A percentile compares a stretch with the other conserved stretches of the same genome.
Conservation (phyloP, 2,888 invertebrate species). For the Rhyacophila evoluta region DNA sequence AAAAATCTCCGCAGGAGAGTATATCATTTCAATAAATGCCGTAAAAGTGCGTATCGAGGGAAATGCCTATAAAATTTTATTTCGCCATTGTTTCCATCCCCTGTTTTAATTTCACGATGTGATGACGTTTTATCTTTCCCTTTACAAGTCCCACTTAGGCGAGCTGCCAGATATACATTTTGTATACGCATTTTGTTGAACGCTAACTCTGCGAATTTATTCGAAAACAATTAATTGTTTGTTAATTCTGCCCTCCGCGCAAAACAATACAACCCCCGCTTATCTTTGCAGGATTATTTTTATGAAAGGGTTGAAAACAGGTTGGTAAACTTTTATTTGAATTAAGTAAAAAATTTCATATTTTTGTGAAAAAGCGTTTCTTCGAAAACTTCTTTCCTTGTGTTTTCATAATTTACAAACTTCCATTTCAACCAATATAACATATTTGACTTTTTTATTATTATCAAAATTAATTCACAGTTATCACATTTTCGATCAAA, state of each 20-base stretch:
- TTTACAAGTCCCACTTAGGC: conserved; percentile 19
- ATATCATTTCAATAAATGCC: neutral
- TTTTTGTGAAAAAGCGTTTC: no score
- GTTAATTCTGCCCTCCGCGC: conserved; percentile 17
- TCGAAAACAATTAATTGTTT: conserved; percentile 24
- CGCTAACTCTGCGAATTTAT: conserved; percentile 8
- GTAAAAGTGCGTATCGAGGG: neutral
- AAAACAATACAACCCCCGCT: conserved; percentile 17
- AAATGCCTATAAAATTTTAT: neutral
- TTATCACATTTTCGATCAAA: no score
- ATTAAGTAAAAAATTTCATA: no score
- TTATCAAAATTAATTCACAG: no score
- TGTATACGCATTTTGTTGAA: conserved; percentile 12
- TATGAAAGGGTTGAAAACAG: neutral
- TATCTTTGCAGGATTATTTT: neutral
- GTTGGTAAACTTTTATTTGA: neutral
- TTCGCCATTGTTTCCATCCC: neutral
- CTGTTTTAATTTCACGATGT: conserved; percentile 14
- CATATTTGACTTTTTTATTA: no score
- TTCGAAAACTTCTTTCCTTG: no score
- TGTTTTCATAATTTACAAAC: no score
- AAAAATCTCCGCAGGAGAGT: no score
- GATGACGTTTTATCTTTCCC: conserved; percentile 19
- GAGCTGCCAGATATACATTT: neutral
- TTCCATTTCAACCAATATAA: no score